Evolutionary conservation across 2,113 vertebrate species (phyloP), one percentile per base, ranked within the genome.

Genomic region (Lichenostomus cassidix): DNA sequence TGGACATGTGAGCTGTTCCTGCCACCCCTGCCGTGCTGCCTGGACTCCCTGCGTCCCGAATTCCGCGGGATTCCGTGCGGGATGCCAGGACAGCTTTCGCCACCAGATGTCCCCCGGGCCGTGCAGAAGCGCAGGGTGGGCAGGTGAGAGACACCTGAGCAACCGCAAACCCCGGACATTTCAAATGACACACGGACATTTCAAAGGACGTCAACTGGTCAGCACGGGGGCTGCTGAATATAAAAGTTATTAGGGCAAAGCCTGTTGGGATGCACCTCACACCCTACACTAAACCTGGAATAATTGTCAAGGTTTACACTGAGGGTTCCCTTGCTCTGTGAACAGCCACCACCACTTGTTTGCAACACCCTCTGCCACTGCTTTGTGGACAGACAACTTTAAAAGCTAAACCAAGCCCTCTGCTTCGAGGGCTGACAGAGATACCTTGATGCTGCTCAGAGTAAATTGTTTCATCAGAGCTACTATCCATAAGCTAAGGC

Each of bases 81-180:
- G 41, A 50, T 41, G 86, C 83, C 82, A 46, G 59, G 42, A 56
- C 55, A 15, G 24, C 56, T 87, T 90, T 55, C 8, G 47, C 94
- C 92, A 68, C 83, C 80, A 94, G 94, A 77, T 93, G 83, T 86
- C 92, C 71, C 88, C n/a, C 39, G 33, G 82, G 64, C 50, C 42
- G 42, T 83, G 64, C 83, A 69, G 79, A 53, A 80, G 37, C 0
- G 0, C 47, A 27, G 28, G 35, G 3, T 21, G 29, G 29, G 29
- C 20, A 25, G 42, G 11, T 5, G 16, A 52, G 62, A 27, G 19
- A 42, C 77, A 69, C 46, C 76, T 3, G 24, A 69, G 25, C 41
- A 44, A 58, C 78, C 35, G 87, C 67, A 58, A 71, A 52, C n/a
- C 9, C 18, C 62, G 31, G 46, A 37, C 22, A 9, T n/a, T n/a